These are phyloP conservation scores for Selenia dentaria DNA, from an alignment of 2,888 invertebrate genomes.

Conservation along the genomic window DNA sequence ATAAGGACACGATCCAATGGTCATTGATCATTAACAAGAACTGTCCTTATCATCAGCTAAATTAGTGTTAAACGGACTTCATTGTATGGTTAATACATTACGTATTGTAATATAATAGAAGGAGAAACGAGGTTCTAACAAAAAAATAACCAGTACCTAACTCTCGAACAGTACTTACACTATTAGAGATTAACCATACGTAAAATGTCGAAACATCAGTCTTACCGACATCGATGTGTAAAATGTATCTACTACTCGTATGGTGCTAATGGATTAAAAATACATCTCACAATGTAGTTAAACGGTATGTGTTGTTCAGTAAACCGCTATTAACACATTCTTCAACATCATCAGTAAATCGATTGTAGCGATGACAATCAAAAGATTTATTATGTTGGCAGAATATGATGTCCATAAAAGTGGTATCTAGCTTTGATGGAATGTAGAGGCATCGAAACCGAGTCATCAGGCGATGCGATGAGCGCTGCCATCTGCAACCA, in stretches of 20 bases:
- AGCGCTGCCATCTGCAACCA: constrained; percentile 31
- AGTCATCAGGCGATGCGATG: constrained; percentile 35
- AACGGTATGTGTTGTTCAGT: constrained; percentile 18
- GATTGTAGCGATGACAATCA: constrained; percentile 28
- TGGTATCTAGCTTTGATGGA: constrained; percentile 40
- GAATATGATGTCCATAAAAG: constrained; percentile 47
- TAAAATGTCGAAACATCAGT: too few species aligned
- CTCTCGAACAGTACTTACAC: too few species aligned
- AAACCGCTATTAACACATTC: constrained; percentile 35
- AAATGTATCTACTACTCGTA: background rate
- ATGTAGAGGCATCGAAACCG: constrained; percentile 30
- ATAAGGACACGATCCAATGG: constrained; percentile 11
- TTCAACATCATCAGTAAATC: constrained; percentile 33
- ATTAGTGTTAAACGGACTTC: too few species aligned
- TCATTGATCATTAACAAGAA: background rate
- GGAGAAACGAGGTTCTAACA: too few species aligned
- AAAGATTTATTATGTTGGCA: constrained; percentile 32
- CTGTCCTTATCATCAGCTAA: too few species aligned
- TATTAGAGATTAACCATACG: background rate
- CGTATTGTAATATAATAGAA: too few species aligned
- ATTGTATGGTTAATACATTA: too few species aligned
- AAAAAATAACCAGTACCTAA: too few species aligned
- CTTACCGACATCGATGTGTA: too few species aligned
- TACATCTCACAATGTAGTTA: constrained; percentile 4
- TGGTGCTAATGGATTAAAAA: constrained; percentile 13